Base-by-base conservation (phyloP, 2,797 vertebrate genomes). In the Phylloscopus collybita region DNA sequence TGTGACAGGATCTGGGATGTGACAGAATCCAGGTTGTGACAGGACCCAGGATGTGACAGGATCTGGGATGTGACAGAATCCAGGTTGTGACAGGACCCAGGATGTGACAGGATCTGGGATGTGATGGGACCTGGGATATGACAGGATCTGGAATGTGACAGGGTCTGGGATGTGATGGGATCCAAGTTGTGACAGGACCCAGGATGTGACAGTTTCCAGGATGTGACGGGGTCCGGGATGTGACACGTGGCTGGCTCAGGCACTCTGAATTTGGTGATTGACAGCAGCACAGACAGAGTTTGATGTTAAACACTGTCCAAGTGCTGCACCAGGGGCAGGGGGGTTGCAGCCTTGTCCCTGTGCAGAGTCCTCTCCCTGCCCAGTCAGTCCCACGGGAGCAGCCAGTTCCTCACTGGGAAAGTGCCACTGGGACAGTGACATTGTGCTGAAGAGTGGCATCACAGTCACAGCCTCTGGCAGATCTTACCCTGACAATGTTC, bases 51-150 rank as follows among this genome's bases (percentile, higher is more conserved):
- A 5, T 47, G 26, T 30, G 54, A 25, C 12, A 38, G 44, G 27
- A 4, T 4, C 20, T 0, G 0, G 11, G 6, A 1, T 13, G 16
- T 60, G 83, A 66, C 17, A 40, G 14, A 0, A 11, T 2, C 6
- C 0, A 0, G 12, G 1, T 2, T 50, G 7, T 27, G 34, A 57
- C 9, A 57, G 8, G 8, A 11, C 1, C 15, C 0, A 0, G 8
- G 18, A 1, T 16, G 9, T 61, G 62, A 44, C 14, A 49, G 11
- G 13, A 3, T 2, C 34, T 0, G 0, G 6, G 16, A 4, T 54
- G 13, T 56, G 51, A 44, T 38, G 45, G 10, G 0, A 21, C 10
- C 19, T 1, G 0, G 40, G 3, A 3, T 44, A 8, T 56, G 53
- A 17, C 32, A 56, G 10, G 6, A 5, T 34, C n/a, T n/a, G n/a